Percentiles rank a stretch among this genome's conserved stretches.
phyloP scores from a whole-genome alignment of 2,888 invertebrate species.

The Cosmia pyralina region DNA sequence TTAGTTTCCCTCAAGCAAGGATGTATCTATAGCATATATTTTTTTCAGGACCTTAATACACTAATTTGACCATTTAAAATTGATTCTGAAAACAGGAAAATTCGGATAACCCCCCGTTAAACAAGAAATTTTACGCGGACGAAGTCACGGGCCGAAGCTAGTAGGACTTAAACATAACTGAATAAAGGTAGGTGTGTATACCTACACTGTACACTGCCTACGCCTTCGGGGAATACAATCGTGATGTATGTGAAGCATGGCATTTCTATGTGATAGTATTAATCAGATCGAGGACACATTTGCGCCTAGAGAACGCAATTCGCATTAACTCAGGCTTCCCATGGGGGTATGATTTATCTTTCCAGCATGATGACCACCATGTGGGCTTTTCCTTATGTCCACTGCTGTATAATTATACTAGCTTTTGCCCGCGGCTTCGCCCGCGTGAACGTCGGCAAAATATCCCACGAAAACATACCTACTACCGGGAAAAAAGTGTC shows the following conservation, averaged over 20 bases:
- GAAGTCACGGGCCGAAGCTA: background rate
- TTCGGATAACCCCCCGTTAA: too few relatives aligned
- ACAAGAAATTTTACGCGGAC: background rate
- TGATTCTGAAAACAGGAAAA: too few relatives aligned
- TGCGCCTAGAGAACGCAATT: constrained; percentile 51
- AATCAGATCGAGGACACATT: constrained; percentile 44
- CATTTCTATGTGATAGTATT: constrained; percentile 24
- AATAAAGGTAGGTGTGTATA: background rate
- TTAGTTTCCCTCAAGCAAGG: too few relatives aligned
- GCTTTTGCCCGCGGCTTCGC: too few relatives aligned
- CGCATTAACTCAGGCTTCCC: constrained; percentile 44
- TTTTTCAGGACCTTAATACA: too few relatives aligned
- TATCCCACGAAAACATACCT: too few relatives aligned
- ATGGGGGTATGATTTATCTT: constrained; percentile 55
- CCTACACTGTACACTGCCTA: background rate
- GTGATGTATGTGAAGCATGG: background rate
- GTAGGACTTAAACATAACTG: background rate
- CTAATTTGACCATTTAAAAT: too few relatives aligned
- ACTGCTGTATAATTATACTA: constrained; percentile 12
- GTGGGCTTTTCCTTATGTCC: constrained; percentile 16
- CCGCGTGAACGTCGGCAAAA: too few relatives aligned
- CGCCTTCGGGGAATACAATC: background rate
- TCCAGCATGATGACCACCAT: constrained; percentile 34
- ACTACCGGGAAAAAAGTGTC: too few relatives aligned
- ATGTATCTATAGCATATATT: too few relatives aligned